Conservation (phyloP, 2,113 vertebrate species). For the Catharus fuscescens region DNA sequence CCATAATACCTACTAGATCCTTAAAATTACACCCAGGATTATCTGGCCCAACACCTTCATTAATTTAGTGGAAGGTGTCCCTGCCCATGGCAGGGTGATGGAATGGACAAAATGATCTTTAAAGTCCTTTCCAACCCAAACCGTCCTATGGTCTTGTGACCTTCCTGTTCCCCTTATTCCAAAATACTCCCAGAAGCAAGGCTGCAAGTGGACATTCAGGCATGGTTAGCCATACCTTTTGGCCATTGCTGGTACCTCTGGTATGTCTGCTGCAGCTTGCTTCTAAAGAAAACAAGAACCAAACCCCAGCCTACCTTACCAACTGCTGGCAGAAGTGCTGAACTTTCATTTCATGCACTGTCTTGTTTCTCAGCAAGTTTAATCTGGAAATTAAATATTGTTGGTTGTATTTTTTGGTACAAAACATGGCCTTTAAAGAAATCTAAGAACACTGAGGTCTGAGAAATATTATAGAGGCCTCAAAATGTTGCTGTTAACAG, state of each 20-base stretch:
- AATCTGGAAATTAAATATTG: constrained; percentile 70
- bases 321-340: constrained; percentile 84
- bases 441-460: background rate
- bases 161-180: background rate
- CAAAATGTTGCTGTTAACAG: background rate
- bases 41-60: background rate
- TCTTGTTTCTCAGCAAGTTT: constrained; percentile 76
- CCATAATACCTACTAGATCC: background rate
- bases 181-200: background rate
- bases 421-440: background rate
- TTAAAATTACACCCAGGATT: background rate
- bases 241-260: background rate
- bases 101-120: background rate
- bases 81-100: background rate
- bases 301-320: constrained; percentile 77
- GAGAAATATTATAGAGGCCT: background rate
- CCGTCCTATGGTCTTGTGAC: background rate
- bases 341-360: constrained; percentile 85
- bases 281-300: background rate
- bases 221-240: background rate
- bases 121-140: background rate
- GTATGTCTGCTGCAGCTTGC: background rate
- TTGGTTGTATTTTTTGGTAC: background rate
- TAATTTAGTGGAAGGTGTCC: background rate
- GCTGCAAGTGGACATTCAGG: background rate